Base-by-base conservation (phyloP, 2,113 vertebrate species). In the Puffinus mauretanicus region DNA sequence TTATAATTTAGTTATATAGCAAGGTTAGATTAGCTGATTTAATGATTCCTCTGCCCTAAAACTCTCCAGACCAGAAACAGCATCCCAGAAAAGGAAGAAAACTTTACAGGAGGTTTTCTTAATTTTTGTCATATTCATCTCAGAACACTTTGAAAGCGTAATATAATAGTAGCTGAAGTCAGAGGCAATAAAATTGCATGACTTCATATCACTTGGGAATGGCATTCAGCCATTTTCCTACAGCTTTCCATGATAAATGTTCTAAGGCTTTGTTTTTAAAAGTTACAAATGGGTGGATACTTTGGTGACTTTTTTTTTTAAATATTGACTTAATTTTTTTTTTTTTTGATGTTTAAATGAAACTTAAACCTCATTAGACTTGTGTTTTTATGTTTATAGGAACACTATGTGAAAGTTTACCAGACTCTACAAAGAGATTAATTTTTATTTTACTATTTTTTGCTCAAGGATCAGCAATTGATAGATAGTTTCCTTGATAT, bases 101-200 rank as follows among this genome's bases (percentile, higher is more conserved):
- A 78, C 51, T 38, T 90, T 60, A 72, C 30, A 76, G 65, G 38
- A 95, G 34, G 5, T 86, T 96, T 94, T 88, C 62, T 58, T 94
- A 32, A 78, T 65, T 86, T 96, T 94, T 94, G 75, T 93, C 78
- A 66, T 71, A 91, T 83, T 80, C 36, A 81, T 94, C 89, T 85
- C 66, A 81, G 78, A 95, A 84, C 83, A 96, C 94, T 86, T 80
- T 75, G 66, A 82, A 94, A 93, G 22, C 0, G 7, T 96, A 95
- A 94, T 21, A 75, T 91, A 94, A 94, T 94, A 93, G 83, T 82
- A 80, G 73, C n/a, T 97, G 81, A 93, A 90, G 82, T 96, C 88
- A 96, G 83, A 81, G 67, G 78, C 73, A 96, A 92, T 92, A 96
- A 96, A 94, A 13, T 80, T 84, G 40, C 36, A 88, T 94, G 91